Base-by-base conservation (phyloP, 1,140 invertebrate genomes). In the Drosophila nikananu region DNA sequence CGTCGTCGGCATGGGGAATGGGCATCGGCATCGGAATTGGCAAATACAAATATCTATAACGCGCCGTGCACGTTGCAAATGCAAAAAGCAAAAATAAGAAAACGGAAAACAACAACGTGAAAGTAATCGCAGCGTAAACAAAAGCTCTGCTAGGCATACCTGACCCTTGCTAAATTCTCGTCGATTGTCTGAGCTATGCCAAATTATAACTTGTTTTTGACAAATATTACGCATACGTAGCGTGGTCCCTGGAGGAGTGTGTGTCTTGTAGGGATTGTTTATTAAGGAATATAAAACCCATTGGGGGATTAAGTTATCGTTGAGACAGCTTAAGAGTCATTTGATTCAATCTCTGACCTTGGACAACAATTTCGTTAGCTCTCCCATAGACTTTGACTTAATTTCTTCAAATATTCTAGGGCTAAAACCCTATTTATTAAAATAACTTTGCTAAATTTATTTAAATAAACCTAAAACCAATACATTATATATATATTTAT, bases 61-160 rank as follows among this genome's bases (percentile, higher is more conserved):
- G 30, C 57, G 9, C 23, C 35, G 35, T 46, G 72, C 72, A 75
- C 72, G 72, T 75, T 75, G 72, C 70, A 70, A 55, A 54, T 15
- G 23, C 51, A 63, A 37, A 52, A 30, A 17, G 39, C 23, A 39
- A n/a, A 37, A 32, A 35, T 35, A 35, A 5, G 12, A 35, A 35
- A 15, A 19, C 8, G 3, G 19, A n/a, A 15, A 66, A 35, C 21
- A 35, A 46, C n/a, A 25, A 12, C 21, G 0, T 9, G 8, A 21
- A 21, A 64, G 30, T 39, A 44, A 65, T 44, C 37, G 46, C 48
- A 68, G 63, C 64, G 67, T 71, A 71, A 71, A 57, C 60, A 66
- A 79, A 44, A 63, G 58, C 63, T 32, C 12, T n/a, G 19, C 35
- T n/a, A 25, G 23, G 39, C 58, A 63, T 66, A 63, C 58, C 63